These are phyloP conservation scores for Hypena proboscidalis DNA, from an alignment of 2,888 invertebrate genomes.

Conservation along the genomic window DNA sequence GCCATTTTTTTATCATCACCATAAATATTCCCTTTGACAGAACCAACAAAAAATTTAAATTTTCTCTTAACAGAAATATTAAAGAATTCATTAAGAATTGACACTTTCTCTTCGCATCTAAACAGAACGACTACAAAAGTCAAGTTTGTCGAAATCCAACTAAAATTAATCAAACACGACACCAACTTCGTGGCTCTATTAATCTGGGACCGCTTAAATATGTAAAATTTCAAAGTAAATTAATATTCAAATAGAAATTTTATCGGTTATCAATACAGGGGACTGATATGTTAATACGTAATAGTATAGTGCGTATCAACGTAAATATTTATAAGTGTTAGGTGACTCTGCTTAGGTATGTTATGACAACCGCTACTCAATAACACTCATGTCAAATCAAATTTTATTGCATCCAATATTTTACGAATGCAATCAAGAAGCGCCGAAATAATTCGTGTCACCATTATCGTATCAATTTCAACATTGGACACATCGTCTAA, in stretches of 20 bases:
- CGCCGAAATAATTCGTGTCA: no score
- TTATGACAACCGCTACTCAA: no score
- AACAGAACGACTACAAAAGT: constrained; percentile 13
- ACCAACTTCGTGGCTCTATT: constrained; percentile 21
- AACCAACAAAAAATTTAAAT: not conserved
- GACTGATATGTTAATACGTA: constrained; percentile 26
- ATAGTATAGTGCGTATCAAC: not conserved
- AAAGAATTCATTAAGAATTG: constrained; percentile 1
- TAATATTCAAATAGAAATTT: constrained; percentile 47
- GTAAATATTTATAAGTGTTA: constrained; percentile 6
- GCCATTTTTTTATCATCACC: no score
- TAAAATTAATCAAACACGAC: constrained; percentile 42
- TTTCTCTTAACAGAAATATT: constrained; percentile 1
- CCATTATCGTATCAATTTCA: no score
- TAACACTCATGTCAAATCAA: no score
- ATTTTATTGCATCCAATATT: no score
- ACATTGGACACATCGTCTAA: no score
- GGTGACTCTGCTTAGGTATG: not conserved
- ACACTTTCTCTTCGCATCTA: constrained; percentile 8
- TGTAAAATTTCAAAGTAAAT: constrained; percentile 45
- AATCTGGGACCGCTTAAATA: constrained; percentile 37
- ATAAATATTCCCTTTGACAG: no score
- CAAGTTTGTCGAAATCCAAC: constrained; percentile 17
- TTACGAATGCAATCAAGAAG: no score
- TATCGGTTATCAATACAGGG: constrained; percentile 40